phyloP scores from a whole-genome alignment of 2,888 invertebrate genomes.

The Melipona beecheii region DNA sequence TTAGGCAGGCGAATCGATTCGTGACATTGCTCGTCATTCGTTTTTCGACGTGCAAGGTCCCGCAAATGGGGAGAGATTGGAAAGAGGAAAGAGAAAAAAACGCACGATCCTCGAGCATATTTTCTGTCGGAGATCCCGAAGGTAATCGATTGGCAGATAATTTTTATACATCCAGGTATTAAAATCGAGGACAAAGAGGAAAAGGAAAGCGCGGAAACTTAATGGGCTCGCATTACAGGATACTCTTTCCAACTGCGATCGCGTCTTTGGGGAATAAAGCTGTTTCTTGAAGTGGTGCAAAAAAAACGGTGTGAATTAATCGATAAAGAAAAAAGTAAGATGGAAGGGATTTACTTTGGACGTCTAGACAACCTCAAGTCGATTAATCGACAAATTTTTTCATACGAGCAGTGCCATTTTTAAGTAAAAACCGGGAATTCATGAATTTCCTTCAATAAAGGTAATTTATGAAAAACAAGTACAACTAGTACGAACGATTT shows the following conservation, averaged over 20 bases:
- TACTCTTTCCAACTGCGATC: not conserved
- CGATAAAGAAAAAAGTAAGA: not conserved
- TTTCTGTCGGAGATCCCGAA: too few species aligned
- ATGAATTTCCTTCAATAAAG: not conserved
- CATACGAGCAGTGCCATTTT: too few species aligned
- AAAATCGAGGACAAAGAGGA: not conserved
- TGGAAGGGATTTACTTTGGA: too few species aligned
- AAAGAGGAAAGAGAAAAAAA: not conserved
- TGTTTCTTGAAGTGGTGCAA: not conserved
- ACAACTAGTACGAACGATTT: too few species aligned
- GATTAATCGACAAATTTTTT: too few species aligned
- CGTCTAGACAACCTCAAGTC: too few species aligned
- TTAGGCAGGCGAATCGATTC: constrained; percentile 32
- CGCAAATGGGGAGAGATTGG: not conserved
- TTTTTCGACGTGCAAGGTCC: not conserved
- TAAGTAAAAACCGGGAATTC: not conserved
- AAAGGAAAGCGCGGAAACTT: not conserved
- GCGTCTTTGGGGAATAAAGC: not conserved
- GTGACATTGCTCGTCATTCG: not conserved
- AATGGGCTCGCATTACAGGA: not conserved
- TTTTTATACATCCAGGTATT: not conserved
- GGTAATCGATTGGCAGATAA: too few species aligned
- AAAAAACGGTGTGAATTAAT: not conserved
- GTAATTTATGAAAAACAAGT: too few species aligned
- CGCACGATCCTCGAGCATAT: not conserved